Conservation (phyloP, 2,113 vertebrate species). For the Progne subis region DNA sequence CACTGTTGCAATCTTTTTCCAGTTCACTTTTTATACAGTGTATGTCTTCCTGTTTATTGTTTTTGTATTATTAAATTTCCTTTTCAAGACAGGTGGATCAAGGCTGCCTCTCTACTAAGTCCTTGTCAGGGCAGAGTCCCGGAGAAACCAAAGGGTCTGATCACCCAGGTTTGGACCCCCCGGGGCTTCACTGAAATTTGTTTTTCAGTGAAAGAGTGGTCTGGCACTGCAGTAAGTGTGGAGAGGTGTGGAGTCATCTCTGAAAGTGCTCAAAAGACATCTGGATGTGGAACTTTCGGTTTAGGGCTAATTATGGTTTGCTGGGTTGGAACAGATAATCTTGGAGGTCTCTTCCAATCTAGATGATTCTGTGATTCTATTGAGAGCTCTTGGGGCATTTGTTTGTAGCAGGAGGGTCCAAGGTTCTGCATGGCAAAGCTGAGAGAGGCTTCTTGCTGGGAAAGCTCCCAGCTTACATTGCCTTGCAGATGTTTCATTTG, state of each 20-base stretch:
- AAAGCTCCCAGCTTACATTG: not conserved
- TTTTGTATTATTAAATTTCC: too few species aligned
- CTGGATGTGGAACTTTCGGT: not conserved
- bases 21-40: too few species aligned
- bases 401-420: not conserved
- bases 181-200: not conserved
- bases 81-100: too few species aligned
- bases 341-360: not conserved
- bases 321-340: not conserved
- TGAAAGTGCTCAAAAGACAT: not conserved
- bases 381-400: not conserved
- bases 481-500: not conserved
- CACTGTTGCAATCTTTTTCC: too few species aligned
- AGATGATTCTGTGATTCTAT: not conserved
- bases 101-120: too few species aligned
- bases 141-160: too few species aligned
- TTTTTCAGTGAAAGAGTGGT: not conserved
- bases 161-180: too few species aligned
- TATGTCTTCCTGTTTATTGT: too few species aligned
- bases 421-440: not conserved
- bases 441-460: not conserved
- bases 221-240: not conserved
- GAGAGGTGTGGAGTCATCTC: not conserved
- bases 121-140: too few species aligned
- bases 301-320: not conserved